phyloP scores from a whole-genome alignment of 1,140 invertebrate genomes.

The Diprion similis region DNA sequence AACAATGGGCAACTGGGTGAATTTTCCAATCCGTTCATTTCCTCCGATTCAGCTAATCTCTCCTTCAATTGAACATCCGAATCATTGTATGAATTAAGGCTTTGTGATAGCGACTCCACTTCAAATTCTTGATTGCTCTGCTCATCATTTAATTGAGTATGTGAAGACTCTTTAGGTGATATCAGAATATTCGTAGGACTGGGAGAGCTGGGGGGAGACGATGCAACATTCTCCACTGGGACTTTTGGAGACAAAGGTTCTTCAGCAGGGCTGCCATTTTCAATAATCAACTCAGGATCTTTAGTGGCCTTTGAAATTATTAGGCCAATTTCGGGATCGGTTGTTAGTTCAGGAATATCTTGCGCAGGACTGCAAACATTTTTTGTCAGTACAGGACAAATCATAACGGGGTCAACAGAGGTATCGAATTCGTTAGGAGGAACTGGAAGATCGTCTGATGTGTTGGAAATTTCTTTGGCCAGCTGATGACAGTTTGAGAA shows the following conservation, averaged over 20 bases:
- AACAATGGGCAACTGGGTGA: constrained; percentile 36
- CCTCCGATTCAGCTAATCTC: constrained; percentile 39
- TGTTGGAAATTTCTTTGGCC: constrained; percentile 15
- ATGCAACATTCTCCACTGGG: constrained; percentile 31
- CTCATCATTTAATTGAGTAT: constrained; percentile 31
- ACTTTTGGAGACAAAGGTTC: constrained; percentile 11
- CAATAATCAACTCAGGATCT: background rate
- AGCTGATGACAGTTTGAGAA: background rate
- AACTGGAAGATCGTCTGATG: constrained; percentile 27
- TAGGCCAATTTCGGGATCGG: background rate
- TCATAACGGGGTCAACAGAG: background rate
- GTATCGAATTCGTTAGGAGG: constrained; percentile 16
- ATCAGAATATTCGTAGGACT: constrained; percentile 23
- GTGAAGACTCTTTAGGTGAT: constrained; percentile 41
- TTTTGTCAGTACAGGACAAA: background rate
- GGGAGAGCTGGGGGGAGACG: constrained; percentile 42
- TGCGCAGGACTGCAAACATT: background rate
- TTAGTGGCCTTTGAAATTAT: no score
- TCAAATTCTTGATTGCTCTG: constrained; percentile 39
- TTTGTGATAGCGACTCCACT: constrained; percentile 39
- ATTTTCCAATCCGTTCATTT: constrained; percentile 35
- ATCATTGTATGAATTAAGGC: constrained; percentile 43
- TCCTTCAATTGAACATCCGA: constrained; percentile 46
- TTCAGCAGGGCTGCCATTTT: background rate
- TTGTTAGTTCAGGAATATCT: background rate